These are phyloP conservation scores for Montifringilla adamsi DNA, from an alignment of 2,113 vertebrate species.

Conservation along the genomic window DNA sequence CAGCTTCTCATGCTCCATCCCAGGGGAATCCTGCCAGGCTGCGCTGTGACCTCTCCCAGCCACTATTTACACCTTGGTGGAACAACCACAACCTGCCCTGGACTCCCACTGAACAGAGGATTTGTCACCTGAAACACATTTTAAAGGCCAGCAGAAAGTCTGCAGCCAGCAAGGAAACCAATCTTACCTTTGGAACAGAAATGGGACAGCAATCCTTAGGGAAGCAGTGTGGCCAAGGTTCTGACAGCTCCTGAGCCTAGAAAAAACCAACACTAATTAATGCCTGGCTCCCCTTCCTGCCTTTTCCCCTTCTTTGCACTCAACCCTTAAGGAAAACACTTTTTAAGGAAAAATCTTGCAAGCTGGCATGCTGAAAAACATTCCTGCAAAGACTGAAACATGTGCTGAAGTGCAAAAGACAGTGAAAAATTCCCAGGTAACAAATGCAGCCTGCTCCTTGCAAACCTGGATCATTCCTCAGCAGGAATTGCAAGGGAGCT, in stretches of 20 bases:
- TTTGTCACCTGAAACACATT: fast-evolving
- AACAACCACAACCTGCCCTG: background rate
- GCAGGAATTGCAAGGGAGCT: background rate
- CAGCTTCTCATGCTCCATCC: background rate
- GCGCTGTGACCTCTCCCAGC: background rate
- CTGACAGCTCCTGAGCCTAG: background rate
- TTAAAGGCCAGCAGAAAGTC: background rate
- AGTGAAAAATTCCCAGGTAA: background rate
- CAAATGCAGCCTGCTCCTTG: background rate
- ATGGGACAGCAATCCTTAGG: constrained; percentile 37
- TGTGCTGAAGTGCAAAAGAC: background rate
- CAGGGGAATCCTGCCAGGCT: background rate
- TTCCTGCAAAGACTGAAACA: background rate
- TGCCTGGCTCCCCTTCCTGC: background rate
- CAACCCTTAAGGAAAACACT: background rate
- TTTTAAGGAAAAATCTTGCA: background rate
- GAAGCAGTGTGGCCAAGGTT: background rate
- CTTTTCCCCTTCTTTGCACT: background rate
- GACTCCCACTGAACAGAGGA: background rate
- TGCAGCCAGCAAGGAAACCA: background rate
- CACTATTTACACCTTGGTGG: background rate
- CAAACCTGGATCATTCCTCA: background rate
- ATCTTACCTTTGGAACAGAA: constrained; percentile 68
- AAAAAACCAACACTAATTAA: background rate
- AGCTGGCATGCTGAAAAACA: background rate